Percentiles rank a stretch among this genome's conserved stretches.
These are phyloP conservation scores for Rhagoletis zephyria DNA, from an alignment of 1,140 invertebrate species.

Conservation along the genomic window DNA sequence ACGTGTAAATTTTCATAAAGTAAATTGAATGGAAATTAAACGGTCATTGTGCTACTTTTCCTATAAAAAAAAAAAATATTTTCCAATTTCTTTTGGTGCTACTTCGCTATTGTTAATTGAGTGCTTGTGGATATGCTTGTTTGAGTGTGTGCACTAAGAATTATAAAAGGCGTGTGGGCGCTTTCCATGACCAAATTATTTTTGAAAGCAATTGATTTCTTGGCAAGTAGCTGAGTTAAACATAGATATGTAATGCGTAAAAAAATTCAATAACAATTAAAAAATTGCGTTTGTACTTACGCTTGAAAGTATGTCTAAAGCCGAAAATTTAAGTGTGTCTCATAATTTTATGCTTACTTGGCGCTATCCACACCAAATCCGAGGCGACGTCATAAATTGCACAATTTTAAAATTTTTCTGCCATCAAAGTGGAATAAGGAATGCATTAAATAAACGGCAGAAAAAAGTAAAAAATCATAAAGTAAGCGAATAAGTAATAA, in stretches of 20 bases:
- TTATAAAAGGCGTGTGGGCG: not conserved
- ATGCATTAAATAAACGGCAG: slow-evolving; percentile 28
- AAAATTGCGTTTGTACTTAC: not conserved
- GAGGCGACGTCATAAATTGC: slow-evolving; percentile 33
- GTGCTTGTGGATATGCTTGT: not conserved
- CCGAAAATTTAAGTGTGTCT: not conserved
- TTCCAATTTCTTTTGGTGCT: slow-evolving; percentile 6
- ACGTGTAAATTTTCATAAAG: not conserved
- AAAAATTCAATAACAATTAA: not conserved
- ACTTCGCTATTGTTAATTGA: not conserved
- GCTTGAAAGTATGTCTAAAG: not conserved
- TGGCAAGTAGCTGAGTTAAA: not conserved
- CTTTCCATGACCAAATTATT: slow-evolving; percentile 46
- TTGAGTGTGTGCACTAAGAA: not conserved
- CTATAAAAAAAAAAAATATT: slow-evolving; percentile 2
- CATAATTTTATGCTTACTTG: slow-evolving; percentile 37
- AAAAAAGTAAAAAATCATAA: slow-evolving; percentile 13
- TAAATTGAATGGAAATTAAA: slow-evolving; percentile 29
- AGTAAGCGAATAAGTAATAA: slow-evolving; percentile 22
- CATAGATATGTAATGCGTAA: not conserved
- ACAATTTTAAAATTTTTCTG: not conserved
- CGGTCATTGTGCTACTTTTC: slow-evolving; percentile 46
- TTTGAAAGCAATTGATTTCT: slow-evolving; percentile 35
- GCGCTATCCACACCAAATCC: not conserved
- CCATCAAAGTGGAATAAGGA: not conserved